Evolutionary conservation across 2,797 vertebrate genomes (phyloP), one percentile per base, ranked within the genome.

Genomic region (Spinus olivaceus): DNA sequence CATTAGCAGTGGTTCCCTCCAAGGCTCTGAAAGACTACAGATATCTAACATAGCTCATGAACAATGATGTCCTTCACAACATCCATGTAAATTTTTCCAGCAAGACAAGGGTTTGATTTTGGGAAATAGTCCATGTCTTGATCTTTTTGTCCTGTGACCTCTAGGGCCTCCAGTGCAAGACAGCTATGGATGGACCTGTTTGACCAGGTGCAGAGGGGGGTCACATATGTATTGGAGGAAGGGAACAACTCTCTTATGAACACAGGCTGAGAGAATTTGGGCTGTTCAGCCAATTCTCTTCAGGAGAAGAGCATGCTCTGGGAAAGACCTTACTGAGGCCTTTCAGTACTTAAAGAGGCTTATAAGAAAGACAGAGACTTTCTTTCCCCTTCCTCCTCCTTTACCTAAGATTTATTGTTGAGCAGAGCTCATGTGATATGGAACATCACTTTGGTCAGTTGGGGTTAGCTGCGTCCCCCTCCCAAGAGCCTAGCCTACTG

Each of bases 321-420:
- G 25, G 12, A 47, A 6, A 37, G 4, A 81, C 5, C 5, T 79
- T 41, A 22, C 2, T 21, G 21, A 0, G 0, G 8, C 15, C 5
- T 50, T 73, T 56, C 18, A 33, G 8, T 8, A 51, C 27, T 57
- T 66, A 47, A 67, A 67, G 9, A 13, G 6, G 15, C 12, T 25
- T 59, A 10, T 11, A 63, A 44, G 32, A 49, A 71, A 76, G 30
- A 35, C 1, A 10, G 10, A 49, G 8, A 56, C 6, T 33, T 70
- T 30, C 20, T 2, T 7, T 19, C 19, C 10, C 3, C 17, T 42
- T 37, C 21, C 7, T 51, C 19, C 35, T 66, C 11, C 25, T 66
- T 32, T 28, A 47, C 44, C 13, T 24, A 56, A 35, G 16, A 21
- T 67, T 47, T 46, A 37, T 51, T 57, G 19, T 19, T 35, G 20